phyloP scores from a whole-genome alignment of 2,113 vertebrate genomes.

The Hippolais icterina region DNA sequence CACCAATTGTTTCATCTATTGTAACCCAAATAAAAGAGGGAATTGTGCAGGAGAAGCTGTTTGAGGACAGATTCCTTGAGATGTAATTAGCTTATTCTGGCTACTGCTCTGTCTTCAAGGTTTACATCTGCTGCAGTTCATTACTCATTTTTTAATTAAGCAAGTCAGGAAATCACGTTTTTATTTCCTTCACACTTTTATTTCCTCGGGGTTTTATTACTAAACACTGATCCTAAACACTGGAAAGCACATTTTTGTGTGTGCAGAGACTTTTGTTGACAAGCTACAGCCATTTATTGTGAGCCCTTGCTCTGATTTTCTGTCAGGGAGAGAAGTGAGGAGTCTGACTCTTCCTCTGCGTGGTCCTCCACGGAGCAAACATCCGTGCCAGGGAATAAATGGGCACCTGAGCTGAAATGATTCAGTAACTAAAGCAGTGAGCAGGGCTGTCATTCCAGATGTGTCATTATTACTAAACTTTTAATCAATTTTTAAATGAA shows the following conservation, averaged over 20 bases:
- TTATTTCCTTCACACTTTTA: background rate
- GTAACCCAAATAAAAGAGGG: background rate
- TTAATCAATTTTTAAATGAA: background rate
- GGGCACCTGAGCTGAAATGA: background rate
- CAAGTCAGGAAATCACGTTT: background rate
- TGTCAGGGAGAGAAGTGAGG: background rate
- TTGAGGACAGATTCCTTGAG: background rate
- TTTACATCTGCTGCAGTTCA: constrained; percentile 22
- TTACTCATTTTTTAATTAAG: constrained; percentile 49
- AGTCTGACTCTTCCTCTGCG: accelerated
- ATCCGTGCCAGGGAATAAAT: accelerated
- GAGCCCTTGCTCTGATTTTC: background rate
- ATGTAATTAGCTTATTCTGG: background rate
- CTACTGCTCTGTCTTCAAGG: background rate
- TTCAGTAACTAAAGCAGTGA: background rate
- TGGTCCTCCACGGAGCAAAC: accelerated
- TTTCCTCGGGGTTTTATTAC: background rate
- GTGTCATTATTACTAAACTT: background rate
- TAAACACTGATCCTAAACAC: background rate
- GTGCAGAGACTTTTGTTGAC: background rate
- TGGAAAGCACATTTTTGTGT: background rate
- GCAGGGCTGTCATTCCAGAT: background rate
- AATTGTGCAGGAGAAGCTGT: background rate
- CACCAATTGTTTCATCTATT: background rate
- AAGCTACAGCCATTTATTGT: background rate